A percentile compares a stretch with the other conserved stretches of the same genome.
Conservation (phyloP, 1,140 invertebrate species). For the Thaumatotibia leucotreta region DNA sequence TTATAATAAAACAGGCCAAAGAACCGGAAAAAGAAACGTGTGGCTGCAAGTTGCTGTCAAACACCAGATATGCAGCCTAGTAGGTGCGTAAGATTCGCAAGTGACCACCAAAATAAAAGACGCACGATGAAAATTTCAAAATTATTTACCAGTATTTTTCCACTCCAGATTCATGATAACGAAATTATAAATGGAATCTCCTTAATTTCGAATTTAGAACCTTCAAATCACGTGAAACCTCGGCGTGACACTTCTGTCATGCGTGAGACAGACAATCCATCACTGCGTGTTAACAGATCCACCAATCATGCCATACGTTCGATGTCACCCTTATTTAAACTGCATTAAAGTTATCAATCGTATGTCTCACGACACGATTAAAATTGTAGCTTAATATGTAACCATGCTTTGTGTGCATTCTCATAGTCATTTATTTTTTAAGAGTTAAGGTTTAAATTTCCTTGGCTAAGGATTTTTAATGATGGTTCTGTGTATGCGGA, state of each 20-base stretch:
- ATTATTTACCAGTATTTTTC: neutral
- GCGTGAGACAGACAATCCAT: constrained; percentile 57
- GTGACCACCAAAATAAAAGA: neutral
- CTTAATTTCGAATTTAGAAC: constrained; percentile 16
- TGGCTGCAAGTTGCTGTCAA: too few species aligned
- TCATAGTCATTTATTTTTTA: neutral
- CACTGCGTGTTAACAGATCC: constrained; percentile 49
- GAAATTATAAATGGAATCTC: constrained; percentile 12
- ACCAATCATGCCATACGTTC: constrained; percentile 22
- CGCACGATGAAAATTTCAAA: neutral
- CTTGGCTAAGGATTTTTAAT: neutral
- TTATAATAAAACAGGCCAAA: too few species aligned
- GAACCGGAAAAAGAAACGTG: too few species aligned
- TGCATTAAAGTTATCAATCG: neutral
- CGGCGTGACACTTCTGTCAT: constrained; percentile 52
- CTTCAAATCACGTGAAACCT: constrained; percentile 45
- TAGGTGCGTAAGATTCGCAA: constrained; percentile 22
- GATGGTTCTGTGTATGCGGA: constrained; percentile 25
- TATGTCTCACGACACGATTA: neutral
- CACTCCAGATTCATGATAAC: neutral
- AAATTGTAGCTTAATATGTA: constrained; percentile 27
- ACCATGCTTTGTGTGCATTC: constrained; percentile 25
- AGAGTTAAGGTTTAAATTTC: constrained; percentile 20
- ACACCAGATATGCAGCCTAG: too few species aligned
- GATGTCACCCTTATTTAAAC: constrained; percentile 1